Percentiles rank a stretch among this genome's conserved stretches.
Conservation (phyloP, 1,140 invertebrate genomes). For the Lucilia sericata region DNA sequence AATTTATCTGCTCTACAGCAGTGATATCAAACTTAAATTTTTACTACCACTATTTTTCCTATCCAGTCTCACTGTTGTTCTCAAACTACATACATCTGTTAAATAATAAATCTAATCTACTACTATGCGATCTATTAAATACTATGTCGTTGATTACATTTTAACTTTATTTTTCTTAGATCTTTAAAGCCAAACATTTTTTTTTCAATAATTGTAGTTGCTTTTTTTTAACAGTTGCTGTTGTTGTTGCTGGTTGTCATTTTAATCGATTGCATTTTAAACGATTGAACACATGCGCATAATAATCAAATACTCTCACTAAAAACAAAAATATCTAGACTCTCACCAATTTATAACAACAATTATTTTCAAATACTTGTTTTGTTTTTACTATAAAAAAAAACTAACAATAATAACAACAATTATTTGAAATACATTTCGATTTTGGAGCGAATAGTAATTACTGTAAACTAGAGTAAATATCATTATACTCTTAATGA, state of each 20-base stretch:
- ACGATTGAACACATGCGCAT: neutral
- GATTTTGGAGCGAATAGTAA: neutral
- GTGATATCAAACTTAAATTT: neutral
- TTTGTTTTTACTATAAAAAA: too few species aligned
- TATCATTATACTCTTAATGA: too few species aligned
- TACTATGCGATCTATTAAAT: neutral
- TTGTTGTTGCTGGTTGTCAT: neutral
- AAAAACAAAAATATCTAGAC: neutral
- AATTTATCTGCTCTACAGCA: neutral
- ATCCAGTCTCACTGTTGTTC: too few species aligned
- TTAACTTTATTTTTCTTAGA: neutral
- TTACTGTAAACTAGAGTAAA: neutral
- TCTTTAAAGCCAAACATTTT: neutral
- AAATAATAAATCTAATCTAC: neutral
- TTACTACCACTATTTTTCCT: too few species aligned
- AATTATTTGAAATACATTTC: neutral
- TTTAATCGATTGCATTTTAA: conserved; percentile 11
- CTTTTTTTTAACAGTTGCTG: neutral
- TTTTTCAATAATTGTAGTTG: neutral
- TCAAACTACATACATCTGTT: neutral
- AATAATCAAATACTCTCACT: neutral
- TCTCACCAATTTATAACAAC: neutral
- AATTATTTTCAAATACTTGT: neutral
- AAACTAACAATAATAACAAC: neutral
- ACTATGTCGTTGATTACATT: neutral